Evolutionary conservation across 2,888 invertebrate genomes (phyloP), one percentile per base, ranked within the genome.

Genomic region (Volucella inflata): DNA sequence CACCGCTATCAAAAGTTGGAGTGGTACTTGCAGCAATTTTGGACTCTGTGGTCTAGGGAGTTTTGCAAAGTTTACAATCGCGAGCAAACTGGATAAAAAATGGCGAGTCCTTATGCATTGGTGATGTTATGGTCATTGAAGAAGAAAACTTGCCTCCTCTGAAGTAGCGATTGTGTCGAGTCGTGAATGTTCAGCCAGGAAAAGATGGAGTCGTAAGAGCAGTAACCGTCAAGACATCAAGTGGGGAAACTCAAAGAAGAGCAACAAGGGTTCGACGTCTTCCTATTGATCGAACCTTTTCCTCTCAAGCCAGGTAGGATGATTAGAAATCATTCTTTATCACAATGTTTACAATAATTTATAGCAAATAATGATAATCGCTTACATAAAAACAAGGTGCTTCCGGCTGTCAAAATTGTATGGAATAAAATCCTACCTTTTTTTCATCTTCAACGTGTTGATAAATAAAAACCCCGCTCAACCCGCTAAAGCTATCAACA

Each of bases 241-340:
- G 17, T 30, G 77, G 77, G 2, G 62, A 67, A 75, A 75, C 57
- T 30, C 57, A 42, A 40, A 55, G 75, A 50, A 59, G 65, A 50
- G 75, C 75, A 36, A 38, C 57, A 11, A 75, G 50, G 10, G 57
- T 65, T 0, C 46, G 64, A 50, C 64, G 75, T 11, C 48, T 75
- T 57, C 48, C 55, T 38, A 48, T 65, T 57, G 68, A 76, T 55
- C 74, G 48, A 16, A 55, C n/a, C n/a, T n/a, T 57, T 36, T 65
- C 64, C 40, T 48, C 55, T 75, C 75, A 75, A 65, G 55, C 48
- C 50, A 53, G 74, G 74, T 30, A 74, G 46, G 46, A 64, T 64
- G 55, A 64, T 64, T 11, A 4, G n/a, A n/a, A n/a, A n/a, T n/a
- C n/a, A n/a, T n/a, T n/a, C n/a, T n/a, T n/a, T n/a, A n/a, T n/a